These are phyloP conservation scores for Aphelinus certus DNA, from an alignment of 1,140 invertebrate genomes.

Conservation along the genomic window DNA sequence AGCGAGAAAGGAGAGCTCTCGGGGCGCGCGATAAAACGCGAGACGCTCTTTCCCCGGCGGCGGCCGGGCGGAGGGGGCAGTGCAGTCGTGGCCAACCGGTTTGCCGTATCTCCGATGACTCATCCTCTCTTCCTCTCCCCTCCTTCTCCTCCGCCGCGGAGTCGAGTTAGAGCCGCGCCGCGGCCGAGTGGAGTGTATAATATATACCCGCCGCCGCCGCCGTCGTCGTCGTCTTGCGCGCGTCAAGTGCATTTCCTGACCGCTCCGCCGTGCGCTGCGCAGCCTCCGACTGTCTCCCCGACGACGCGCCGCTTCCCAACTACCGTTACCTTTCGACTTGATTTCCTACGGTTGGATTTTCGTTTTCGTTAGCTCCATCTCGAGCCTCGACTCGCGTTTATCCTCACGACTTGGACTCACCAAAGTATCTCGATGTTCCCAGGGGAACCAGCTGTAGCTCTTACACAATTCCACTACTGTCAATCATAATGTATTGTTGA, in stretches of 20 bases:
- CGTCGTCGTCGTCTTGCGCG: slow-evolving; percentile 39
- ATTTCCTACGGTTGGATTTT: too few relatives aligned
- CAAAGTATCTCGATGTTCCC: too few relatives aligned
- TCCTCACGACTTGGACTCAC: too few relatives aligned
- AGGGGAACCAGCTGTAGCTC: too few relatives aligned
- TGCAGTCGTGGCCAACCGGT: slow-evolving; percentile 57
- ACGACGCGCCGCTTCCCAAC: slow-evolving; percentile 38
- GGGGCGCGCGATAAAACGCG: slow-evolving; percentile 17
- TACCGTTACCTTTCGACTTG: background rate
- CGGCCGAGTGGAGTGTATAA: too few relatives aligned
- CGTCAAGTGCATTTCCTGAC: slow-evolving; percentile 66
- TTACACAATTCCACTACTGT: too few relatives aligned
- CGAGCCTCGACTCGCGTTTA: too few relatives aligned
- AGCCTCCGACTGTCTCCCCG: background rate
- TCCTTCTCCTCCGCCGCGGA: slow-evolving; percentile 28
- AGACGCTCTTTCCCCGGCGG: slow-evolving; percentile 16
- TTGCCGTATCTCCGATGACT: slow-evolving; percentile 64
- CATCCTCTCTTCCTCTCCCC: slow-evolving; percentile 52
- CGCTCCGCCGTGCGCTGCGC: slow-evolving; percentile 43
- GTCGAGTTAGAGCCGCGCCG: too few relatives aligned
- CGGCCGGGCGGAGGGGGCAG: background rate
- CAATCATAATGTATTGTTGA: too few relatives aligned
- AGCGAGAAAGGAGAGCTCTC: slow-evolving; percentile 20
- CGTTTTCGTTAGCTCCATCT: too few relatives aligned
- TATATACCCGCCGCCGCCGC: too few relatives aligned